Conservation (phyloP, 2,113 vertebrate genomes). For the Brienomyrus longianalis region DNA sequence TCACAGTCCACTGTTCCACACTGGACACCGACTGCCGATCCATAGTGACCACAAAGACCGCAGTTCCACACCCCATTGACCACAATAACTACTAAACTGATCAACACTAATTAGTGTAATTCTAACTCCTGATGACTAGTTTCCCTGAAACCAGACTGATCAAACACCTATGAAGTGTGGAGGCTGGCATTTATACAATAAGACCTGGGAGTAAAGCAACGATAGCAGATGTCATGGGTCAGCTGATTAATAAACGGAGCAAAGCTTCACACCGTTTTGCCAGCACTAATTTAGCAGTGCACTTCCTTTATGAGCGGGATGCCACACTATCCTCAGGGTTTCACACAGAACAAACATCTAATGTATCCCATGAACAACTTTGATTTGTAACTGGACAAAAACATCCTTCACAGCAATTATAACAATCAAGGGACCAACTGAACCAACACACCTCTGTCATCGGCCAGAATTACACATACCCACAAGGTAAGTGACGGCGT, state of each 20-base stretch:
- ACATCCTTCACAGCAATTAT: not conserved
- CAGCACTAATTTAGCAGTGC: not conserved
- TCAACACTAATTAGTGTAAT: not conserved
- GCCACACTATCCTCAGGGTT: not conserved
- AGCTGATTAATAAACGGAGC: not conserved
- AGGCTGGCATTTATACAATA: not conserved
- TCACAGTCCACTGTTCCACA: not conserved
- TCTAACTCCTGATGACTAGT: not conserved
- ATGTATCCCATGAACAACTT: not conserved
- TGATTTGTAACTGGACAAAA: not conserved
- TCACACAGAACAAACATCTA: not conserved
- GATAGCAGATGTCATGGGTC: not conserved
- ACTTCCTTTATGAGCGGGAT: not conserved
- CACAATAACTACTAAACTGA: not conserved
- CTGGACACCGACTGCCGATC: not conserved
- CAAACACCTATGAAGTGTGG: not conserved
- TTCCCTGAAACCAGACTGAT: not conserved
- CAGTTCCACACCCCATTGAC: not conserved
- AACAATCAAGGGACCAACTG: not conserved
- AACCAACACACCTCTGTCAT: not conserved
- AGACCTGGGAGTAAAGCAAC: not conserved
- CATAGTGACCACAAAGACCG: not conserved
- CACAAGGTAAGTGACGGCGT: not conserved
- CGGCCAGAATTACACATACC: not conserved
- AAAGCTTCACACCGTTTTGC: not conserved